Percentiles rank a stretch among this genome's conserved stretches.
phyloP scores from a whole-genome alignment of 2,888 invertebrate genomes.

The Apodemia arnacis region DNA sequence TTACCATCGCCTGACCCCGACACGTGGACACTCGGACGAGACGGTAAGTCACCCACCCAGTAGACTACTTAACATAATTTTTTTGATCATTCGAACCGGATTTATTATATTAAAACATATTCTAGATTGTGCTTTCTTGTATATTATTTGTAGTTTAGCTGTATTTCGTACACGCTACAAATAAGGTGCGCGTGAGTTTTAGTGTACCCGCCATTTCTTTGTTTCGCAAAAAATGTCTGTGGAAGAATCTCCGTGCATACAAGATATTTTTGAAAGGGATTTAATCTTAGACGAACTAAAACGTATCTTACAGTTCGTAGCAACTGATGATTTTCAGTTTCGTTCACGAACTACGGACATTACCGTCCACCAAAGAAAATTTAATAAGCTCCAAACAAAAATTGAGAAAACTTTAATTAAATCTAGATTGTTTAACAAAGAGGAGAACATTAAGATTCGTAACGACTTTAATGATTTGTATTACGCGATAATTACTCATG shows the following conservation, averaged over 20 bases:
- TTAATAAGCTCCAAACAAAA: not conserved
- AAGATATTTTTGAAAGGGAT: not conserved
- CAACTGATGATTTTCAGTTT: not conserved
- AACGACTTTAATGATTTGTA: not conserved
- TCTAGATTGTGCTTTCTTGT: not conserved
- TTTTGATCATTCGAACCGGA: not conserved
- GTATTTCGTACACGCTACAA: not conserved
- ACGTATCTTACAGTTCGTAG: not conserved
- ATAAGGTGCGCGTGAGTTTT: not conserved
- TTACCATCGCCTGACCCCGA: too few species aligned
- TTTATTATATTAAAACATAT: not conserved
- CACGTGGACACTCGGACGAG: too few species aligned
- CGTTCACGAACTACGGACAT: not conserved
- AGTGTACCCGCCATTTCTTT: not conserved
- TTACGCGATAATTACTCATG: not conserved
- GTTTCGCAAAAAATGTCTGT: not conserved
- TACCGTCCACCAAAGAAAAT: not conserved
- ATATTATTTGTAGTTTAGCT: not conserved
- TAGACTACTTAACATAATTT: not conserved
- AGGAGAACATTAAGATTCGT: not conserved
- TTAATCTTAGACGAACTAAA: not conserved
- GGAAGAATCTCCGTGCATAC: not conserved
- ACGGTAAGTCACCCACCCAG: too few species aligned
- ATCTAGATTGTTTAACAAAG: not conserved
- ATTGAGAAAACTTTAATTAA: not conserved